Evolutionary conservation across 1,140 invertebrate genomes (phyloP), one percentile per base, ranked within the genome.

Genomic region (Drosophila punjabiensis): DNA sequence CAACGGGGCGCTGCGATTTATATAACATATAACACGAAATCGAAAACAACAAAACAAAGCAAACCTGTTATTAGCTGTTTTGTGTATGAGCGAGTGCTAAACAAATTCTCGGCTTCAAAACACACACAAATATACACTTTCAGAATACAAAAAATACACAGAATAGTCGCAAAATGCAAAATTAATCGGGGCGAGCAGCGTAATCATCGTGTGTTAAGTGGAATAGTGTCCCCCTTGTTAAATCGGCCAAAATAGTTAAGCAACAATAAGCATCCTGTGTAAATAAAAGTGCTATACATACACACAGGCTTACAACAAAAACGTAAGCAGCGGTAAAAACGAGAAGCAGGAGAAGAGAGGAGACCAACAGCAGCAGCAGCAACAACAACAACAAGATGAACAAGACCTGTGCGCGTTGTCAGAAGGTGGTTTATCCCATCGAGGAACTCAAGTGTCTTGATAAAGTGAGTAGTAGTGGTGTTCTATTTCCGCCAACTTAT

Each of bases 371-470:
- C 24, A 24, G 24, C 24, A 24, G 24, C 24, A 24, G 24, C 24
- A 24, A 24, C 24, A 24, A 24, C 28, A 76, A 65, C 68, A 82
- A 66, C 55, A 82, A 95, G 93, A 98, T 98, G 97, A 98, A 96
- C 95, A 98, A 98, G 96, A 96, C 95, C 94, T 98, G 98, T 95
- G 97, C 97, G 79, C 95, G 97, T 93, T 98, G 98, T 94, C 96
- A 97, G 93, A 99, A 99, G 95, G 98, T 98, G 84, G 99, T 99
- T 83, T 99, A 99, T 95, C 98, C 98, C 52, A 97, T 98, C 85
- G 98, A 99, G 95, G 98, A 99, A 95, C 95, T 99, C 68, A 99
- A 99, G 95, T 99, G 98, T 95, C 95, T 99, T 84, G 99, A 99
- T 94, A 99, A 99, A 97, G 98, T 99, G 95, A 94, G 94, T 56